A percentile compares a stretch with the other conserved stretches of the same genome.
Conservation (phyloP, 2,797 vertebrate species). For the Mus spretus region DNA sequence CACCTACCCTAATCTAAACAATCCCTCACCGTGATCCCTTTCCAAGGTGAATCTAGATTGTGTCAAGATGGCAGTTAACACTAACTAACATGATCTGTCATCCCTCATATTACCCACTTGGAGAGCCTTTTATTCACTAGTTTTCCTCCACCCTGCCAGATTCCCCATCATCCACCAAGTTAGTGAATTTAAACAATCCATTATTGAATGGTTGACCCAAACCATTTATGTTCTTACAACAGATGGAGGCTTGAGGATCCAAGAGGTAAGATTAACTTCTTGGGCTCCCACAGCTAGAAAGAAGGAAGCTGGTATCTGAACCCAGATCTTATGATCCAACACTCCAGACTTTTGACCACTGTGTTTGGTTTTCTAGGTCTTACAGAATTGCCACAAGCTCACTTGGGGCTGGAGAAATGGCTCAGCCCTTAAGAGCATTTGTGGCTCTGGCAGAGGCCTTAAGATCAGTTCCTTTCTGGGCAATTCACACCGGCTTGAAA, state of each 20-base stretch:
- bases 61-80: not conserved
- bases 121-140: not conserved
- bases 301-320: not conserved
- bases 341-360: not conserved
- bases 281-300: not conserved
- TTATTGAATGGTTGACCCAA: not conserved
- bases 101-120: not conserved
- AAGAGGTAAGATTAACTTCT: not conserved
- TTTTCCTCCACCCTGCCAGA: not conserved
- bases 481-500: not conserved
- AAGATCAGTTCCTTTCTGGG: not conserved
- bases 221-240: not conserved
- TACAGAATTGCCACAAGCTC: not conserved
- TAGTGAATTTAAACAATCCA: not conserved
- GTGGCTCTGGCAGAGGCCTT: not conserved
- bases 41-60: not conserved
- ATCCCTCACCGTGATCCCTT: not conserved
- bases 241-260: not conserved
- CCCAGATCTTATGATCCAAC: not conserved
- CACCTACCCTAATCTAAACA: not conserved
- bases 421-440: not conserved
- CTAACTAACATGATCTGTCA: not conserved
- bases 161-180: not conserved
- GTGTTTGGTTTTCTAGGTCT: not conserved
- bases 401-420: not conserved